A percentile compares a stretch with the other conserved stretches of the same genome.
Conservation (phyloP, 2,888 invertebrate genomes). For the Pseudeuparius sepicola region DNA sequence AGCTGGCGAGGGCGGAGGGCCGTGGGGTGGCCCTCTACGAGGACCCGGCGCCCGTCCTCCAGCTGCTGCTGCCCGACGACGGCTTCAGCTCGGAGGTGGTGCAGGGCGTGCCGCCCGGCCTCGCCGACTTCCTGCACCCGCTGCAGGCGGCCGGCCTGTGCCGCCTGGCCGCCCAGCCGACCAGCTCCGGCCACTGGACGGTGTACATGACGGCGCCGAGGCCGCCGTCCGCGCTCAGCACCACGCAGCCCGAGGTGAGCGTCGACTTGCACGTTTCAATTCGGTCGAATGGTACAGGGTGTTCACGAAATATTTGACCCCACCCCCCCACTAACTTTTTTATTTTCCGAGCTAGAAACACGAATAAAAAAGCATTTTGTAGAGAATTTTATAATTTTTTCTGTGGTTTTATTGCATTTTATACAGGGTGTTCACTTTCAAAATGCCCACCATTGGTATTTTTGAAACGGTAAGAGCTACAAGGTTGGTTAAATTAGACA, state of each 20-base stretch:
- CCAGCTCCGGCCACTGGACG: constrained; percentile 89
- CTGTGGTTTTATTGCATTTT: too few species aligned
- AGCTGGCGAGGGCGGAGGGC: constrained; percentile 82
- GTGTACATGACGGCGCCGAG: constrained; percentile 68
- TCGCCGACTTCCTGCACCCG: constrained; percentile 79
- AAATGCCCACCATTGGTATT: too few species aligned
- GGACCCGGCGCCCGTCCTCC: constrained; percentile 81
- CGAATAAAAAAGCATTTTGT: too few species aligned
- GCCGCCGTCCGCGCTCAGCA: constrained; percentile 37
- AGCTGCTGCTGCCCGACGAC: constrained; percentile 86
- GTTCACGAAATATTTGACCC: too few species aligned
- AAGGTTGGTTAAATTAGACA: too few species aligned
- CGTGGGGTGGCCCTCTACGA: constrained; percentile 83
- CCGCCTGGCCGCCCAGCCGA: constrained; percentile 81
- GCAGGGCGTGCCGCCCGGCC: constrained; percentile 81
- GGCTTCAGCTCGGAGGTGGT: constrained; percentile 92
- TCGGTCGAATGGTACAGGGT: too few species aligned
- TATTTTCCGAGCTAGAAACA: too few species aligned
- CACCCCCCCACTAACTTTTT: too few species aligned
- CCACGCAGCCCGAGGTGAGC: constrained; percentile 38
- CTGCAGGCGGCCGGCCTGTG: constrained; percentile 79
- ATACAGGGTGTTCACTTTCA: too few species aligned
- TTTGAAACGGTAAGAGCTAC: too few species aligned
- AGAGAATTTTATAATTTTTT: too few species aligned
- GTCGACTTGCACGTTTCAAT: too few species aligned